Conservation (phyloP, 1,140 invertebrate species). For the Littorina saxatilis region DNA sequence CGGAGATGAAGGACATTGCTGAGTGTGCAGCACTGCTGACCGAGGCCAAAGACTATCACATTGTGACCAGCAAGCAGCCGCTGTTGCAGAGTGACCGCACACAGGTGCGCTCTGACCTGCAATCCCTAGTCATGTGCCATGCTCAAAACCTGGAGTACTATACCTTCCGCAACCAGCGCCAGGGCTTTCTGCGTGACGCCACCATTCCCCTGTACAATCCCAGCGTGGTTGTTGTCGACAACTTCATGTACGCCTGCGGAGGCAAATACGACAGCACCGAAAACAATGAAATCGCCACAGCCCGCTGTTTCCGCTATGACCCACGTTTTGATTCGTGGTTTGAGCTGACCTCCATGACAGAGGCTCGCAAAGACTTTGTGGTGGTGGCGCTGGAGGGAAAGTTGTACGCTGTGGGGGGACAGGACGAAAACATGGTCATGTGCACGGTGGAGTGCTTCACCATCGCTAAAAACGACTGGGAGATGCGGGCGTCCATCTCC, state of each 20-base stretch:
- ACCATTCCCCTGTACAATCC: slow-evolving; percentile 72
- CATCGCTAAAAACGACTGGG: slow-evolving; percentile 72
- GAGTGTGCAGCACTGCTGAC: slow-evolving; percentile 69
- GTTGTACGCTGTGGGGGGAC: slow-evolving; percentile 71
- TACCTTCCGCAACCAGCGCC: slow-evolving; percentile 64
- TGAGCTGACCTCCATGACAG: slow-evolving; percentile 74
- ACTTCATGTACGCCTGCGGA: slow-evolving; percentile 75
- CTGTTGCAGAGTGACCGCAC: slow-evolving; percentile 68
- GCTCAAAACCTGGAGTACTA: slow-evolving; percentile 71
- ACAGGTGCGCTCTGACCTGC: slow-evolving; percentile 67
- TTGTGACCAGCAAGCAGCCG: slow-evolving; percentile 72
- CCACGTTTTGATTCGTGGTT: slow-evolving; percentile 74
- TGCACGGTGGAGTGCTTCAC: slow-evolving; percentile 71
- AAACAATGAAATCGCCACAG: slow-evolving; percentile 74
- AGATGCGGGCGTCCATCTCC: slow-evolving; percentile 63
- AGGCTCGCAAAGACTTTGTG: slow-evolving; percentile 74
- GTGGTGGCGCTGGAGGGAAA: slow-evolving; percentile 64
- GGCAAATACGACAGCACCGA: slow-evolving; percentile 74
- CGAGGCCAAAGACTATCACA: slow-evolving; percentile 74
- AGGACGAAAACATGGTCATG: slow-evolving; percentile 74
- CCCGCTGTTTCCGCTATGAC: slow-evolving; percentile 74
- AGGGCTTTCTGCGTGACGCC: slow-evolving; percentile 67
- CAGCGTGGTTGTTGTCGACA: slow-evolving; percentile 73
- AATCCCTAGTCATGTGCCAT: slow-evolving; percentile 71
- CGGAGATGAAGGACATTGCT: slow-evolving; percentile 65